Evolutionary conservation across 2,888 invertebrate species (phyloP).

Genomic region (Aspidiotus destructor): DNA sequence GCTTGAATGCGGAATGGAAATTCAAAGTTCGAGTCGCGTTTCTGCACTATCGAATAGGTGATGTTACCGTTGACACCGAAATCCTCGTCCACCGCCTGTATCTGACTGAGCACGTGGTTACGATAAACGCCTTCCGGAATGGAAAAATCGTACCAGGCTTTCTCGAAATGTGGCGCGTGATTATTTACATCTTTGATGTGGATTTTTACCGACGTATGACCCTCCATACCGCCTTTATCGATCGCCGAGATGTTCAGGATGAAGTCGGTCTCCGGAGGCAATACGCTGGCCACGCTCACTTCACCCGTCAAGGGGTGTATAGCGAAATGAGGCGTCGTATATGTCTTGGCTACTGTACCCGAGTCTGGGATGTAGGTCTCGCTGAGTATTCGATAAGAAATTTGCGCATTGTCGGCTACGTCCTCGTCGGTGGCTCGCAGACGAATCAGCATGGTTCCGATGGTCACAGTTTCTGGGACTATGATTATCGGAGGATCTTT

Average conservation of each 20-base stretch:
- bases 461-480: slow-evolving; percentile 60
- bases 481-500: slow-evolving; percentile 51
- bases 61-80: slow-evolving; percentile 70
- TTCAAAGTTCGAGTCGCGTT: slow-evolving; percentile 40
- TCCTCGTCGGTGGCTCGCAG: slow-evolving; percentile 64
- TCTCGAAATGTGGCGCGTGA: slow-evolving; percentile 71
- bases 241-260: slow-evolving; percentile 63
- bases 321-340: slow-evolving; percentile 52
- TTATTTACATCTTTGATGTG: slow-evolving; percentile 71
- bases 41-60: slow-evolving; percentile 51
- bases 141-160: slow-evolving; percentile 73
- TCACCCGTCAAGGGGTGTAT: slow-evolving; percentile 68
- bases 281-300: slow-evolving; percentile 57
- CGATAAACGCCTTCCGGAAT: slow-evolving; percentile 68
- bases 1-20: slow-evolving; percentile 63
- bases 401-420: slow-evolving; percentile 56
- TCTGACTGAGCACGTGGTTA: slow-evolving; percentile 59
- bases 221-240: slow-evolving; percentile 63
- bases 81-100: slow-evolving; percentile 70
- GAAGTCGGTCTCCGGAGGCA: slow-evolving; percentile 67
- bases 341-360: slow-evolving; percentile 34
- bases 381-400: slow-evolving; percentile 60
- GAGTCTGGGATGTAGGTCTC: slow-evolving; percentile 55
- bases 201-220: slow-evolving; percentile 59
- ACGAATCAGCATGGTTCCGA: slow-evolving; percentile 60